Conservation (phyloP, 2,797 vertebrate species). For the Kryptopterus vitreolus region DNA sequence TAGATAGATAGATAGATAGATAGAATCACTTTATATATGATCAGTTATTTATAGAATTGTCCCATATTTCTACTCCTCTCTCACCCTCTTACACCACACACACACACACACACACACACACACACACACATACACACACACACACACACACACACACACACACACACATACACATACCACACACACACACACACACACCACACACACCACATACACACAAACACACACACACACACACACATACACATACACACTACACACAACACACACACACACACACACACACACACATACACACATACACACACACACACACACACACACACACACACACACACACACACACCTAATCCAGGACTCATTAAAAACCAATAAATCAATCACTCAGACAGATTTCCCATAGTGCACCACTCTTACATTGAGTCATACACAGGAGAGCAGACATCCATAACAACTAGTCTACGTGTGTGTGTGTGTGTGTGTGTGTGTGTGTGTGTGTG, state of each 20-base stretch:
- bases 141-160: not conserved
- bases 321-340: not conserved
- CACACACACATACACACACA: not conserved
- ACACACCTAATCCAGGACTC: slow-evolving; percentile 14
- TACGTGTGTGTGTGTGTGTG: slow-evolving; percentile 12
- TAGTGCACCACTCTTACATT: not conserved
- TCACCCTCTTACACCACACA: not conserved
- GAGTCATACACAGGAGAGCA: slow-evolving; percentile 9
- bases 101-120: slow-evolving; percentile 2
- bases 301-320: slow-evolving; percentile 3
- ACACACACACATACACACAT: not conserved
- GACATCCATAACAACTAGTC: not conserved
- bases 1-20: too few relatives aligned
- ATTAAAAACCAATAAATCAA: slow-evolving; percentile 52
- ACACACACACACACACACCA: not conserved
- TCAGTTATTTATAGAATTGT: not conserved
- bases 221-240: not conserved
- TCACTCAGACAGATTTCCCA: slow-evolving; percentile 7
- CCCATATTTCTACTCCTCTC: not conserved
- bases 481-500: not conserved
- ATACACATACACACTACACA: not conserved
- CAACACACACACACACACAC: slow-evolving; percentile 5
- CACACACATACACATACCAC: not conserved
- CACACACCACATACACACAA: not conserved
- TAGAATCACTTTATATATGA: not conserved